Evolutionary conservation across 1,140 invertebrate genomes (phyloP).

Genomic region (Aphelenchoides fujianensis): DNA sequence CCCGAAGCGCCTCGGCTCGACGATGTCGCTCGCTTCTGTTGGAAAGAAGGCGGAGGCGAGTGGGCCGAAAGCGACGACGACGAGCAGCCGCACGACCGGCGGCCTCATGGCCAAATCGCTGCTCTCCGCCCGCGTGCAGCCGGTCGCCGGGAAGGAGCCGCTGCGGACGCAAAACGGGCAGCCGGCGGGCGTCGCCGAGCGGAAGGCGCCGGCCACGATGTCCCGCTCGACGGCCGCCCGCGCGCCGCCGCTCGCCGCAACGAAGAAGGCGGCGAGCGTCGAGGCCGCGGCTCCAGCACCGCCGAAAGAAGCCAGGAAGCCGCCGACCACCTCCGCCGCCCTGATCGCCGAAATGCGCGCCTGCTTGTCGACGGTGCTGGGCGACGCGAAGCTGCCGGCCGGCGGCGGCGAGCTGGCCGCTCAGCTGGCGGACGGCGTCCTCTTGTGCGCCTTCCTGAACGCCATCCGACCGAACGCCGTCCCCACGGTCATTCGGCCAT

Average conservation of each 20-base stretch:
- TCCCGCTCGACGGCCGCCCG: not conserved
- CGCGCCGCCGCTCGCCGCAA: not conserved
- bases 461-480: slow-evolving; percentile 1
- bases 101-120: not conserved
- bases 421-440: slow-evolving; percentile 23
- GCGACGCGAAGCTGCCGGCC: not conserved
- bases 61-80: not conserved
- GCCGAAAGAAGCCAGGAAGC: too few relatives aligned
- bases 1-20: too few relatives aligned
- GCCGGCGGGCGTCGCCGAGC: not conserved
- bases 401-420: not conserved
- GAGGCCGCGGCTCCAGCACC: not conserved
- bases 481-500: slow-evolving; percentile 4
- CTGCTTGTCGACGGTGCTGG: not conserved
- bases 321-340: not conserved
- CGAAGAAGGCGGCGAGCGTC: not conserved
- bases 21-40: not conserved
- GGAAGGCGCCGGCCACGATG: not conserved
- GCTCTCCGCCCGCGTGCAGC: not conserved
- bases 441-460: slow-evolving; percentile 27
- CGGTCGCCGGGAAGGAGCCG: not conserved
- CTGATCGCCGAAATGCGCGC: not conserved
- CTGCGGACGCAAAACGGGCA: not conserved
- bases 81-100: too few relatives aligned
- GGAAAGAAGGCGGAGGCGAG: not conserved